Percentiles rank a stretch among this genome's conserved stretches.
phyloP scores from a whole-genome alignment of 2,888 invertebrate genomes.

The Sminthurides aquaticus region DNA sequence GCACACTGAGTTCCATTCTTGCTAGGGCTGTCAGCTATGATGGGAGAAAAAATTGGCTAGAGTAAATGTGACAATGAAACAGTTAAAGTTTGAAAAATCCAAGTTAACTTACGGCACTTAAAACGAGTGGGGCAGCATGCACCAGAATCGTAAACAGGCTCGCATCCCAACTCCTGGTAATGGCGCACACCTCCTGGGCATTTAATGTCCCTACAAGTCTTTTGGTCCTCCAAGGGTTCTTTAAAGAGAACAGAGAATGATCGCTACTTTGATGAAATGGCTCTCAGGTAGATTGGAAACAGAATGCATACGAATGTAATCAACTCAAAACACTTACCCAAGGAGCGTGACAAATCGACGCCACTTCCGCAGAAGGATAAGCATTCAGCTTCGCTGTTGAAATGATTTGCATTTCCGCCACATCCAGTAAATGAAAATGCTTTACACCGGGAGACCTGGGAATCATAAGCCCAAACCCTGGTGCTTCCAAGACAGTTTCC shows the following conservation, averaged over 20 bases:
- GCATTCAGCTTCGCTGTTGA: conserved; percentile 34
- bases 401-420: conserved; percentile 39
- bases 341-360: not conserved
- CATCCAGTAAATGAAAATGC: conserved; percentile 30
- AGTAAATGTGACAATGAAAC: conserved; percentile 3
- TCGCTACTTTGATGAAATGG: no score
- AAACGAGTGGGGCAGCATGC: conserved; percentile 43
- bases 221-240: not conserved
- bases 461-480: conserved; percentile 8
- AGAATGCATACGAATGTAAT: no score
- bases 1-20: conserved; percentile 23
- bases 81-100: not conserved
- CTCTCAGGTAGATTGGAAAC: no score
- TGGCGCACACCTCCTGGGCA: conserved; percentile 41
- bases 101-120: conserved; percentile 43
- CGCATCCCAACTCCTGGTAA: conserved; percentile 39
- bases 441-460: not conserved
- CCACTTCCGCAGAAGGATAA: not conserved
- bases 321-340: no score
- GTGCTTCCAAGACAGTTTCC: not conserved
- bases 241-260: not conserved
- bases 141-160: conserved; percentile 40
- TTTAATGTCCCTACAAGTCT: conserved; percentile 5
- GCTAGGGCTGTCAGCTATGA: conserved; percentile 11
- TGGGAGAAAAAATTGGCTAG: not conserved